A percentile compares a stretch with the other conserved stretches of the same genome.
These are phyloP conservation scores for Neodiprion lecontei DNA, from an alignment of 1,140 invertebrate genomes.

Conservation along the genomic window DNA sequence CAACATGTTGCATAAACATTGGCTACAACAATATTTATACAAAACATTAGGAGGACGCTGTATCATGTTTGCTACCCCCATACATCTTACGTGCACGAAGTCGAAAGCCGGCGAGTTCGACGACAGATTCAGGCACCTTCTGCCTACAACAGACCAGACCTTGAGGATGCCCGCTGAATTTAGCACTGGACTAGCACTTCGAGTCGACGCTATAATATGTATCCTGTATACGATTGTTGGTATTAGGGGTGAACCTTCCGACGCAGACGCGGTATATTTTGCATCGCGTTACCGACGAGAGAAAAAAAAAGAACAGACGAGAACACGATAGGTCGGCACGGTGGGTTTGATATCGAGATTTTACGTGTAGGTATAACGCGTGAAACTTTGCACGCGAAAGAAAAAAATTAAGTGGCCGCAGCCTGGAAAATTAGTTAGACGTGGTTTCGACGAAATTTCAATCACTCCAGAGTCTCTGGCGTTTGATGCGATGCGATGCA, in stretches of 20 bases:
- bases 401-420: background rate
- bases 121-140: background rate
- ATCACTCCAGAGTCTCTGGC: no score
- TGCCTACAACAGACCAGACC: background rate
- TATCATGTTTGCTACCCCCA: background rate
- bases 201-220: background rate
- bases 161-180: background rate
- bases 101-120: background rate
- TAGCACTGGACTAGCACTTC: background rate
- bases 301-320: no score
- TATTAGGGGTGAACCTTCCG: background rate
- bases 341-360: no score
- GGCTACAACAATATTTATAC: background rate
- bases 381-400: no score
- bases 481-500: no score
- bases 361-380: no score
- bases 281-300: background rate
- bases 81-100: background rate
- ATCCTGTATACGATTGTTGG: no score
- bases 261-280: background rate
- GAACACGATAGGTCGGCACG: no score
- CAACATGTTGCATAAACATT: background rate
- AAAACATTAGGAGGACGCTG: background rate
- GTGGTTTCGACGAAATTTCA: no score
- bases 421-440: no score